Conservation (phyloP, 2,797 vertebrate genomes). For the Anguilla marmorata region DNA sequence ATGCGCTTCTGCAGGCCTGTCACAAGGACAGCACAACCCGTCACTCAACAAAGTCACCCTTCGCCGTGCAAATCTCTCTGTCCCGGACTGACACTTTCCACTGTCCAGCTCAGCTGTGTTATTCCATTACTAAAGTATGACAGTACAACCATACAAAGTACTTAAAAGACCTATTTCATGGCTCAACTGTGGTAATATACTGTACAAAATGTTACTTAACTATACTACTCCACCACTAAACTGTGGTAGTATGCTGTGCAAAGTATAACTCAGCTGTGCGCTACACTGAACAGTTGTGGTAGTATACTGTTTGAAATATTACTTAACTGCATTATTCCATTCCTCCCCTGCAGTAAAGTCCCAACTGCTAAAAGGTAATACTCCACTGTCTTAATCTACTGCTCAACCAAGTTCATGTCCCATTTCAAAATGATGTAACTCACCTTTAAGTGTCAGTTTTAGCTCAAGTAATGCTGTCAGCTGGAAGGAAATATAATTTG, state of each 20-base stretch:
- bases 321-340: too few species aligned
- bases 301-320: not conserved
- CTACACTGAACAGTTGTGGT: not conserved
- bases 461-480: too few species aligned
- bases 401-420: not conserved
- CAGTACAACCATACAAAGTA: not conserved
- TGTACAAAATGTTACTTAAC: not conserved
- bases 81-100: not conserved
- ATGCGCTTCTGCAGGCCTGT: not conserved
- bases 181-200: not conserved
- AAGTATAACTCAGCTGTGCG: too few species aligned
- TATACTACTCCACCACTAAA: not conserved
- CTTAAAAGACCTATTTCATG: not conserved
- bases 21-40: not conserved
- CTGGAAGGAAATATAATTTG: not conserved
- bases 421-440: too few species aligned
- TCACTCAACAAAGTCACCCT: constrained; percentile 26
- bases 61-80: not conserved
- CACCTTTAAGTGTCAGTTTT: too few species aligned
- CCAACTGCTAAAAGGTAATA: too few species aligned
- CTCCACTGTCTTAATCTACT: not conserved
- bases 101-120: not conserved
- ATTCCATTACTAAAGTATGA: not conserved
- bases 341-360: too few species aligned
- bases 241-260: not conserved